These are phyloP conservation scores for Entomyzon cyanotis DNA, from an alignment of 2,113 vertebrate species.

Conservation along the genomic window DNA sequence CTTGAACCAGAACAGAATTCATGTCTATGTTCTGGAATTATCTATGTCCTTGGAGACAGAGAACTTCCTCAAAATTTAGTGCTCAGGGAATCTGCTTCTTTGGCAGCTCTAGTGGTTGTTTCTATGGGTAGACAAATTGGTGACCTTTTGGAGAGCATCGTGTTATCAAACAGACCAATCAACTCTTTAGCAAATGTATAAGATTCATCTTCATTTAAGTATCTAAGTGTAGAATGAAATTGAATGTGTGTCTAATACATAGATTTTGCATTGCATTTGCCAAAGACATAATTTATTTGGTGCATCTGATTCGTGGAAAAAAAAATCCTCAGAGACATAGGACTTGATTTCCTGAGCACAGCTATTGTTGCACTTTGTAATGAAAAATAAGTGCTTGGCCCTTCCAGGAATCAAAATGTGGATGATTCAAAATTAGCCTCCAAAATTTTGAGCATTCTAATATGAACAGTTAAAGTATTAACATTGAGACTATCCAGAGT, in stretches of 20 bases:
- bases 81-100: slow-evolving; percentile 16
- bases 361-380: slow-evolving; percentile 20
- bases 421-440: not conserved
- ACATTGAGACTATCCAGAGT: not conserved
- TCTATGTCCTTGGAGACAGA: slow-evolving; percentile 15
- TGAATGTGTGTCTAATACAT: slow-evolving; percentile 34
- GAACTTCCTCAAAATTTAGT: slow-evolving; percentile 54
- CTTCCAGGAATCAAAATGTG: not conserved
- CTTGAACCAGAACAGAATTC: slow-evolving; percentile 52
- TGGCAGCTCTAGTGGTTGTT: slow-evolving; percentile 32
- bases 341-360: slow-evolving; percentile 41
- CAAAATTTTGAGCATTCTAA: slow-evolving; percentile 7
- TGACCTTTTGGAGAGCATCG: slow-evolving; percentile 40
- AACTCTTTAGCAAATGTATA: slow-evolving; percentile 25
- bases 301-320: slow-evolving; percentile 45
- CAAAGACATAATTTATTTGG: slow-evolving; percentile 26
- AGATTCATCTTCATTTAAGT: slow-evolving; percentile 51
- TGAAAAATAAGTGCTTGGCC: slow-evolving; percentile 41
- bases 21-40: slow-evolving; percentile 28
- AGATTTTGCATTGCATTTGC: slow-evolving; percentile 33
- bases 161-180: slow-evolving; percentile 56
- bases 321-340: slow-evolving; percentile 18
- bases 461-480: not conserved
- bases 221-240: slow-evolving; percentile 41
- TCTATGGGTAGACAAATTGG: slow-evolving; percentile 40